Evolutionary conservation across 2,888 invertebrate genomes (phyloP), one percentile per base, ranked within the genome.

Genomic region (Nineta flava): DNA sequence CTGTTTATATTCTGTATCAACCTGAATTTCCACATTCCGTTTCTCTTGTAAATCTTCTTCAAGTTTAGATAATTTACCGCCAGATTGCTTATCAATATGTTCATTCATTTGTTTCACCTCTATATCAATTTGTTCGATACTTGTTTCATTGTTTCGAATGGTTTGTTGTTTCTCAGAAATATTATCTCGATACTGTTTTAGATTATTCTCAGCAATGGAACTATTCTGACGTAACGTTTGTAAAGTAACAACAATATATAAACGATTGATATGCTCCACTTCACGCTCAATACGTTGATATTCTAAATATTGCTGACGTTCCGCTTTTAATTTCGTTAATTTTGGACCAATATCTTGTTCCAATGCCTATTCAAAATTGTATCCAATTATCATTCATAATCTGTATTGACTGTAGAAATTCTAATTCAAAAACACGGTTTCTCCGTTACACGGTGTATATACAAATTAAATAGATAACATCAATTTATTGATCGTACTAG

Each of bases 301-400:
- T 65, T 95, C 91, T 52, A 90, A 72, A 62, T 85, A 94, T 54
- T 85, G 83, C 0, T 81, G 70, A 40, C 91, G 73, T 62, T 97
- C 95, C 53, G 86, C 81, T 55, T 87, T 83, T 48, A 96, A 68
- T 63, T 87, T 90, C 49, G 83, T 77, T 47, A 97, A 67, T 58
- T 83, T 88, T 0, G 97, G 97, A n/a, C 81, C 79, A 49, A 99
- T 84, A 62, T 94, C 93, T 64, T 96, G 93, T 48, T 66, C 72
- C 17, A 86, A 71, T 46, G 86, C 73, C 80, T 81, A 56, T 13
- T 62, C 60, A 17, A 50, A 26, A 26, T 26, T 26, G 26, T 26
- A 26, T 26, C 2, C 4, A 26, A 26, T 26, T 26, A 26, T 26
- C 2, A 19, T 19, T 19, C n/a, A n/a, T n/a, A n/a, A n/a, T n/a